A percentile compares a stretch with the other conserved stretches of the same genome.
Evolutionary conservation across 1,140 invertebrate genomes (phyloP).

Genomic region (Sogatella furcifera): DNA sequence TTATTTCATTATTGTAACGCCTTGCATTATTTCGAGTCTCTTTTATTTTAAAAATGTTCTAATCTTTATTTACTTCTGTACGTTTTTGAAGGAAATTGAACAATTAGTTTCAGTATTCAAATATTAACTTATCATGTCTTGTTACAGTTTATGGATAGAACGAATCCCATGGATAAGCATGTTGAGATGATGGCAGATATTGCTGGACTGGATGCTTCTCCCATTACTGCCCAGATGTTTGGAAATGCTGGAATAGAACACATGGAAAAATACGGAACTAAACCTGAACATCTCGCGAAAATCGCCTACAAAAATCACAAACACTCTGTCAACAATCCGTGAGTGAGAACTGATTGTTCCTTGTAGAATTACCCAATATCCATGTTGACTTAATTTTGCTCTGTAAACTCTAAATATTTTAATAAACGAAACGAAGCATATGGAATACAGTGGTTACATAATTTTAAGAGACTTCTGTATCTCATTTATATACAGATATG

Average conservation of each 20-base stretch:
- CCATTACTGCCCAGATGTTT: conserved; percentile 91
- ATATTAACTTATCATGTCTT: conserved; percentile 1
- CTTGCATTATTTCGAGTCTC: too few relatives aligned
- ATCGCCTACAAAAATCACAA: conserved; percentile 97
- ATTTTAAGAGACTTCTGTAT: too few relatives aligned
- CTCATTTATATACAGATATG: too few relatives aligned
- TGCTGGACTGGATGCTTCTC: conserved; percentile 62
- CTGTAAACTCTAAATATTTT: too few relatives aligned
- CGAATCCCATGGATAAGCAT: conserved; percentile 90
- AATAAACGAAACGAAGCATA: too few relatives aligned
- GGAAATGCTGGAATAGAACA: conserved; percentile 94
- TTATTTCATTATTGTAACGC: too few relatives aligned
- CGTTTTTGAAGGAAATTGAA: too few relatives aligned
- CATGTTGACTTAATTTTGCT: background rate
- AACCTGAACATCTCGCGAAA: conserved; percentile 87
- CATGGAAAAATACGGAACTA: conserved; percentile 95
- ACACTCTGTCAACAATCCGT: conserved; percentile 93
- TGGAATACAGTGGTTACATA: too few relatives aligned
- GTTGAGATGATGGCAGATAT: conserved; percentile 74
- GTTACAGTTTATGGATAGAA: conserved; percentile 70
- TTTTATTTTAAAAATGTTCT: too few relatives aligned
- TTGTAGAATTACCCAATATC: background rate
- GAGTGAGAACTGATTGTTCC: conserved; percentile 39
- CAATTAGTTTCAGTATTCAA: too few relatives aligned
- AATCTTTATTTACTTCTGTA: too few relatives aligned